These are phyloP conservation scores for Exaiptasia diaphana DNA, from an alignment of 64 coral and sea anemone genomes.

Conservation along the genomic window DNA sequence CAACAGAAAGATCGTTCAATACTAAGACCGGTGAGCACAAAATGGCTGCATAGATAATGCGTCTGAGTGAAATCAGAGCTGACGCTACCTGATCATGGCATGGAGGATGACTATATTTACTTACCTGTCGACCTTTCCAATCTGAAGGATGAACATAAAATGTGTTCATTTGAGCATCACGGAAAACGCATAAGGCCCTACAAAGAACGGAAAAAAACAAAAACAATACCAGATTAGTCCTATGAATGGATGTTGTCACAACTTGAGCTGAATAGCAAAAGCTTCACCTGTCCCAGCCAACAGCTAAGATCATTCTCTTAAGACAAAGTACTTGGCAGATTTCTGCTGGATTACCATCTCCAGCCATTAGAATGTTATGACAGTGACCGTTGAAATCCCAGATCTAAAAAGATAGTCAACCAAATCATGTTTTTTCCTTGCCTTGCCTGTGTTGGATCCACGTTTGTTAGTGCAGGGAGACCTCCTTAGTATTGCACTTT, in stretches of 20 bases:
- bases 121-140: conserved; percentile 97
- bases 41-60: too few relatives aligned
- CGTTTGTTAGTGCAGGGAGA: too few relatives aligned
- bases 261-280: not conserved
- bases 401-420: too few relatives aligned
- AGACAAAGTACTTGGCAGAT: conserved; percentile 94
- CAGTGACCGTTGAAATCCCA: conserved; percentile 99
- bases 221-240: not conserved
- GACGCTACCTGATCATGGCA: too few relatives aligned
- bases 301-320: conserved; percentile 83
- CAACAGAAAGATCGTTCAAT: too few relatives aligned
- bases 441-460: too few relatives aligned
- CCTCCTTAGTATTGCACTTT: too few relatives aligned
- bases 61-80: too few relatives aligned
- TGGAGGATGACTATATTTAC: too few relatives aligned
- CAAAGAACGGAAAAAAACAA: not conserved
- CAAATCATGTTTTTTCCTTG: too few relatives aligned
- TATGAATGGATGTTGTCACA: not conserved
- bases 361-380: conserved; percentile 93
- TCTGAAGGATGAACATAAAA: conserved; percentile 94
- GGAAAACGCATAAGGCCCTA: conserved; percentile 87
- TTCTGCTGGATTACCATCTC: conserved; percentile 87
- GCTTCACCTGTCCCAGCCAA: conserved; percentile 69
- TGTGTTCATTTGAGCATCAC: conserved; percentile 86
- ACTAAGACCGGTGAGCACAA: too few relatives aligned